Percentiles rank a stretch among this genome's conserved stretches.
phyloP scores from a whole-genome alignment of 2,113 vertebrate species.

The Numenius arquata region DNA sequence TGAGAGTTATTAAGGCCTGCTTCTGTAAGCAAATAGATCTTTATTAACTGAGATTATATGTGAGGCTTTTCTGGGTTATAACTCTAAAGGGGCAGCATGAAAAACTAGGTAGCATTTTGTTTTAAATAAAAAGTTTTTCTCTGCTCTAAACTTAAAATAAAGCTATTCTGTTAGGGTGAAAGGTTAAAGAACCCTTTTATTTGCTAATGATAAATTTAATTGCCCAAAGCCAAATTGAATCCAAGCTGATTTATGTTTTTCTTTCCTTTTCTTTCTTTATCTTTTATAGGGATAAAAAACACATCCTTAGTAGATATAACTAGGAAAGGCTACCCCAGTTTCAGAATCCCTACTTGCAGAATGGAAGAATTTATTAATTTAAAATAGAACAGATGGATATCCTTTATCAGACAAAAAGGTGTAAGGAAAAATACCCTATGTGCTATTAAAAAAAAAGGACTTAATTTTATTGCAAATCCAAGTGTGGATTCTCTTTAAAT shows the following conservation, averaged over 20 bases:
- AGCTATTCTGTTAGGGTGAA: constrained; percentile 24
- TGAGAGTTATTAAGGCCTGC: constrained; percentile 56
- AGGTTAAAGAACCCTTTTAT: constrained; percentile 64
- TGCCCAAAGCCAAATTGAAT: constrained; percentile 17
- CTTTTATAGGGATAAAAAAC: not conserved
- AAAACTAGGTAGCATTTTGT: constrained; percentile 9
- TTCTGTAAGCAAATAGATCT: constrained; percentile 71
- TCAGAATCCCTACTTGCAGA: not conserved
- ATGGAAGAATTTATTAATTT: not conserved
- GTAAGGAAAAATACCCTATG: not conserved
- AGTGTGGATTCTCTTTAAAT: not conserved
- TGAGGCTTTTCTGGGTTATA: constrained; percentile 36
- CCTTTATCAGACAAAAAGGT: not conserved
- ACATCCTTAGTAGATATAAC: not conserved
- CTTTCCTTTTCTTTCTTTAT: not conserved
- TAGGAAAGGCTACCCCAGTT: not conserved
- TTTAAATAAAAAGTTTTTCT: constrained; percentile 43
- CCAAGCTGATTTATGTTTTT: not conserved
- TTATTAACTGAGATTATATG: constrained; percentile 63
- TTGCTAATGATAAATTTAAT: constrained; percentile 67
- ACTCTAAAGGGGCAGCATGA: not conserved
- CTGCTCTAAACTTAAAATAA: constrained; percentile 57
- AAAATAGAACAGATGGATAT: not conserved
- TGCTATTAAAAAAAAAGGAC: not conserved
- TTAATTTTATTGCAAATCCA: not conserved